A percentile compares a stretch with the other conserved stretches of the same genome.
Conservation (phyloP, 2,888 invertebrate genomes). For the Lasioglossum calceatum region DNA sequence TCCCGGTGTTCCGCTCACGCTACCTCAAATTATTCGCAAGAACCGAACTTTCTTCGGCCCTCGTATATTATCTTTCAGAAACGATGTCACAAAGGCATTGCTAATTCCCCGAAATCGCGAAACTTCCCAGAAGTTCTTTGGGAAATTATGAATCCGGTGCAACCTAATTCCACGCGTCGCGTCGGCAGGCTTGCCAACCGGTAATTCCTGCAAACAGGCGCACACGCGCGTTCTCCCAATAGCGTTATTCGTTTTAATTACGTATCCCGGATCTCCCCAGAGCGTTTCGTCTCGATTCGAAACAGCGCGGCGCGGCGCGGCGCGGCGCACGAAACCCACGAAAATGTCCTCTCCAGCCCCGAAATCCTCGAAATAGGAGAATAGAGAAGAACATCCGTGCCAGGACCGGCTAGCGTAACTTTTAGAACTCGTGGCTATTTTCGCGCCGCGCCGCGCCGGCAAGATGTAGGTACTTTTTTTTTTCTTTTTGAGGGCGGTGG, state of each 20-base stretch:
- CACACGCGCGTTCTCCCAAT: constrained; percentile 12
- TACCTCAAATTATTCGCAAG: background rate
- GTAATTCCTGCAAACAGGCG: constrained; percentile 37
- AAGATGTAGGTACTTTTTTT: too few species aligned
- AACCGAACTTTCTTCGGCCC: background rate
- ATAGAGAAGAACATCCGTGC: background rate
- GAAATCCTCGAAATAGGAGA: background rate
- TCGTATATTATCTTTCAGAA: background rate
- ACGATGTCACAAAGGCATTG: background rate
- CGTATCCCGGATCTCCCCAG: background rate
- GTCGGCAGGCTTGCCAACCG: background rate
- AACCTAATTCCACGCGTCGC: constrained; percentile 20
- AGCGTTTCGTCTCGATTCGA: background rate
- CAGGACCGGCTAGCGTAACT: background rate
- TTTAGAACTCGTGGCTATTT: background rate
- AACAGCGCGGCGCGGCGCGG: too few species aligned
- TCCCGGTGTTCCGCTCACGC: background rate
- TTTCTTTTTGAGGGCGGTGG: too few species aligned
- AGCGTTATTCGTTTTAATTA: constrained; percentile 45
- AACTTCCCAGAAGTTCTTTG: constrained; percentile 10
- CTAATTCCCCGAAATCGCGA: background rate
- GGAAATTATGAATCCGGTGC: constrained; percentile 28
- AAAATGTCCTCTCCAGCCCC: background rate
- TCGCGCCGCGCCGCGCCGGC: too few species aligned
- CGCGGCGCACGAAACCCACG: background rate